Evolutionary conservation across 2,797 vertebrate genomes (phyloP), one percentile per base, ranked within the genome.

Genomic region (Ateles fusciceps): DNA sequence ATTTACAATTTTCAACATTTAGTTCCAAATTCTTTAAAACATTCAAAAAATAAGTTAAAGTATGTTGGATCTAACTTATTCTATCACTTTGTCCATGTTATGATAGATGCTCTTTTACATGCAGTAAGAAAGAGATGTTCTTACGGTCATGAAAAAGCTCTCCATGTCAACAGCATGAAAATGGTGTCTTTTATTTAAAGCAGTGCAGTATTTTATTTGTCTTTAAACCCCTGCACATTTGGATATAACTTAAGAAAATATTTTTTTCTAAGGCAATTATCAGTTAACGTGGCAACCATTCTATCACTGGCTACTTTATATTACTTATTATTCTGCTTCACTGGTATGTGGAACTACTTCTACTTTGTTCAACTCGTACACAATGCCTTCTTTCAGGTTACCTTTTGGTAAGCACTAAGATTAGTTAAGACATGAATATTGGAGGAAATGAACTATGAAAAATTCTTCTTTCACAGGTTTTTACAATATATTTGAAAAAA

Each of bases 381-480:
- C 30, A 15, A 90, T 50, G 44, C 14, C 21, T 52, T 52, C 57
- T 78, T 83, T 72, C 36, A 30, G 42, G 48, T 72, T 74, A 83
- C 15, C 33, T 86, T 85, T 84, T 59, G 55, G 33, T 57, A 89
- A 85, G 9, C 78, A 14, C 33, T 76, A 83, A 39, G 72, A 72
- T 85, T 59, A 68, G 33, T 46, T 36, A 85, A 95, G 91, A 86
- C 44, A 83, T 42, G 78, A 88, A n/a, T 87, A 46, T 33, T 85
- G 74, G 44, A 76, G 59, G 33, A 85, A 94, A 92, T 48, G 57
- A 74, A 61, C 48, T 57, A 46, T 68, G 46, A 80, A 94, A 91
- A 88, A 64, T 59, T 14, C 42, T 93, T 86, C 57, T 61, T 90
- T 86, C 78, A 68, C 64, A 85, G 88, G 50, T 93, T 86, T 88